Base-by-base conservation (phyloP, 2,888 invertebrate genomes). In the Syritta pipiens region DNA sequence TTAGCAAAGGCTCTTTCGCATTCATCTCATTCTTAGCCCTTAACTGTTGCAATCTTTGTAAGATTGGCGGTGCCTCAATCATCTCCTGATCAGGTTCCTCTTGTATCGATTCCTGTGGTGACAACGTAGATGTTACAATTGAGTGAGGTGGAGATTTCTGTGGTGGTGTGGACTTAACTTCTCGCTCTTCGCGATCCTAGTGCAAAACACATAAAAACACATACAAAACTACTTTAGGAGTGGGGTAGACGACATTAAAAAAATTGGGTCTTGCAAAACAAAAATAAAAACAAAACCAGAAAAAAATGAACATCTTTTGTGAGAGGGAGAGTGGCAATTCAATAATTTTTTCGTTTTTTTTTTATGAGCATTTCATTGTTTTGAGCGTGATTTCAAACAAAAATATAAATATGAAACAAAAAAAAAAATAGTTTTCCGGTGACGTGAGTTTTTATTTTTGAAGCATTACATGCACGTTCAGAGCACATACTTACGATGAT, bases 21-120 rank as follows among this genome's bases (percentile, higher is more conserved):
- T 92, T 91, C 77, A 90, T 89, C 82, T 94, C 95, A 87, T 93
- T 93, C 88, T 94, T 94, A 24, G 93, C 93, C 90, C 95, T 95
- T 46, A 95, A 90, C 81, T 94, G 89, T 19, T 94, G 90, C 74
- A 95, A 90, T 81, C 95, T 90, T 87, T 96, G 95, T 19, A 95
- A 90, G 3, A 95, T 94, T 55, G 95, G 90, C 51, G 93, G 93
- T 81, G 92, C 92, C 48, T 93, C 93, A 63, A 93, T 91, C 9
- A 93, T 90, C 88, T 93, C 93, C 9, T 91, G 89, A 86, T 92
- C 91, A 55, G 85, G 87, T 82, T 87, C 88, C 83, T 89, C 88
- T 84, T 89, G 89, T 83, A 89, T 89, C 40, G 90, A 89, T 86
- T 88, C 87, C 88, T 89, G 89, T 85, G 89, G 89, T 81, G 90